Percentiles rank a stretch among this genome's conserved stretches.
phyloP scores from a whole-genome alignment of 2,888 invertebrate species.

The Drosophila anomalata region DNA sequence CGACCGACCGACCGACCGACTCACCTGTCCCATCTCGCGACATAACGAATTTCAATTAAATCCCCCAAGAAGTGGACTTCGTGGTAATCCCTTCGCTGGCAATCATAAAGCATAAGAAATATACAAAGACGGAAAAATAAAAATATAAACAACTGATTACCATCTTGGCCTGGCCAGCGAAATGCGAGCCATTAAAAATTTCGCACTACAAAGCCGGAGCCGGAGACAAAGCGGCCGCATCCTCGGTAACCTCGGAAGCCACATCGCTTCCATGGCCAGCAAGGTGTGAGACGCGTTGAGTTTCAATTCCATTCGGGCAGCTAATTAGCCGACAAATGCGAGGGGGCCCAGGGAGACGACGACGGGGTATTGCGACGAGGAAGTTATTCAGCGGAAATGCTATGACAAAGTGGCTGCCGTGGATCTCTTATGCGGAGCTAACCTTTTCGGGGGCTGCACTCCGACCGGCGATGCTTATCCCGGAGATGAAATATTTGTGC shows the following conservation, averaged over 20 bases:
- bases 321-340: slow-evolving; percentile 81
- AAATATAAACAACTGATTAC: slow-evolving; percentile 63
- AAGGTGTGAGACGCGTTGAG: slow-evolving; percentile 79
- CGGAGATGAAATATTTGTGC: slow-evolving; percentile 81
- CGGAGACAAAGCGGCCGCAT: slow-evolving; percentile 58
- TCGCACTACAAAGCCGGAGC: slow-evolving; percentile 65
- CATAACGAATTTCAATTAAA: slow-evolving; percentile 62
- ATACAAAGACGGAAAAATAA: slow-evolving; percentile 9
- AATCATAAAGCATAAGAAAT: slow-evolving; percentile 62
- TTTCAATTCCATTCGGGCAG: slow-evolving; percentile 83
- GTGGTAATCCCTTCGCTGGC: slow-evolving; percentile 48
- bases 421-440: slow-evolving; percentile 7
- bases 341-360: neutral
- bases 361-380: neutral
- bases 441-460: slow-evolving; percentile 49
- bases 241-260: slow-evolving; percentile 20
- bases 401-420: slow-evolving; percentile 68
- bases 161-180: slow-evolving; percentile 53
- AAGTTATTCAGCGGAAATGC: slow-evolving; percentile 77
- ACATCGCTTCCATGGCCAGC: slow-evolving; percentile 24
- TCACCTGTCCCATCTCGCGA: slow-evolving; percentile 27
- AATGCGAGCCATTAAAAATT: slow-evolving; percentile 74
- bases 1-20: slow-evolving; percentile 17
- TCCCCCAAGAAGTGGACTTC: slow-evolving; percentile 46
- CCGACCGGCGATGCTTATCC: slow-evolving; percentile 73